Percentiles rank a stretch among this genome's conserved stretches.
These are phyloP conservation scores for Tenualosa ilisha DNA, from an alignment of 2,797 vertebrate genomes.

Conservation along the genomic window DNA sequence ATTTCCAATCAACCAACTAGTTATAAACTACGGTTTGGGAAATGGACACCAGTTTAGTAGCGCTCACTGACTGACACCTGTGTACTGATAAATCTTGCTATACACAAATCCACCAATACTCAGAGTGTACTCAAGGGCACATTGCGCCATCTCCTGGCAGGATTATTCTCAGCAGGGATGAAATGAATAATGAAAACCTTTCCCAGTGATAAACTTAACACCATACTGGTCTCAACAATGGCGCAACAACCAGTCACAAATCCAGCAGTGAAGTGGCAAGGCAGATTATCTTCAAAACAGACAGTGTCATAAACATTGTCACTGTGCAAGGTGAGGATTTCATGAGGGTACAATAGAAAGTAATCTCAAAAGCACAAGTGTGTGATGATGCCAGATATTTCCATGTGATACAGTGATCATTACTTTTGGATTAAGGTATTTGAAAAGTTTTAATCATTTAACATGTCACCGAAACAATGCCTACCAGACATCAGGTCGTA, in stretches of 20 bases:
- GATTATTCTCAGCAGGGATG: too few relatives aligned
- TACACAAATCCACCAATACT: too few relatives aligned
- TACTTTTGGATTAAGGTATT: neutral
- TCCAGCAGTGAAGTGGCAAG: slow-evolving; percentile 89
- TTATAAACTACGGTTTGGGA: too few relatives aligned
- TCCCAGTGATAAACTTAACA: too few relatives aligned
- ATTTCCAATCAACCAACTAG: too few relatives aligned
- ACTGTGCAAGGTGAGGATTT: neutral
- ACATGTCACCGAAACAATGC: neutral
- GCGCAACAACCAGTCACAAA: slow-evolving; percentile 91
- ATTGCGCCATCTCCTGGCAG: too few relatives aligned
- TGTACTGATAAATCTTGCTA: too few relatives aligned
- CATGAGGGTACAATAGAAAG: neutral
- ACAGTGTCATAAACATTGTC: neutral
- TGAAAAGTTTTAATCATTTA: neutral
- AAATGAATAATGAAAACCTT: too few relatives aligned
- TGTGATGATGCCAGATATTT: neutral
- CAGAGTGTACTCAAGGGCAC: too few relatives aligned
- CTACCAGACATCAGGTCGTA: slow-evolving; percentile 85
- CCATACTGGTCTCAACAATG: slow-evolving; percentile 63
- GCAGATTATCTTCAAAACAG: slow-evolving; percentile 80
- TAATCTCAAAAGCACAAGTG: too few relatives aligned
- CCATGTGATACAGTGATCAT: neutral
- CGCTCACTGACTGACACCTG: too few relatives aligned
- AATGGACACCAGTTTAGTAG: too few relatives aligned